Percentiles rank a stretch among this genome's conserved stretches.
Evolutionary conservation across 2,888 invertebrate genomes (phyloP).

Genomic region (Mamestra brassicae): DNA sequence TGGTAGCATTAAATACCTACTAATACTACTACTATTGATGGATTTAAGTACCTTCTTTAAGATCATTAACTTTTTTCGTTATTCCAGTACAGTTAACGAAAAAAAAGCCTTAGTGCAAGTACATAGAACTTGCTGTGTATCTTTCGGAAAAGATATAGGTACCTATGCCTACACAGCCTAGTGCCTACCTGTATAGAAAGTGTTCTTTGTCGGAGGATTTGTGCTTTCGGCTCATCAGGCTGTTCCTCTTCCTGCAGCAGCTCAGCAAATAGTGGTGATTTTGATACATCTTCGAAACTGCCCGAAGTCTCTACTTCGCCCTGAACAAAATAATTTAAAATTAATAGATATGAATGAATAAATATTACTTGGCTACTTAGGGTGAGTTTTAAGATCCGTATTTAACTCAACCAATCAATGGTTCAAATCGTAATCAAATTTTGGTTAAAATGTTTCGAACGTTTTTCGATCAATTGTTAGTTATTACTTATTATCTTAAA

Average conservation of each 20-base stretch:
- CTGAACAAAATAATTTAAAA: constrained; percentile 74
- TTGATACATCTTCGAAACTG: constrained; percentile 90
- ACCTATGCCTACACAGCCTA: not conserved
- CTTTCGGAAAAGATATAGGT: not conserved
- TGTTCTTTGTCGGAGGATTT: constrained; percentile 77
- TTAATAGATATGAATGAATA: not conserved
- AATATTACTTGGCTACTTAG: not conserved
- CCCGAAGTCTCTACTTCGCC: constrained; percentile 92
- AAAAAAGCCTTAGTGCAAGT: not conserved
- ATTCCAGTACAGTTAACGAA: not conserved
- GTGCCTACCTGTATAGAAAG: constrained; percentile 82
- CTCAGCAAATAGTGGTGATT: constrained; percentile 86
- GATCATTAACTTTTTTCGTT: too few relatives aligned
- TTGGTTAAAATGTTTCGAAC: too few relatives aligned
- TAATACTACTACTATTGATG: too few relatives aligned
- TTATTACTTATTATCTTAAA: too few relatives aligned
- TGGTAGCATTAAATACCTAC: too few relatives aligned
- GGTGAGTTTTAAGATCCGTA: too few relatives aligned
- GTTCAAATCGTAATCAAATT: too few relatives aligned
- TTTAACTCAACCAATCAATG: too few relatives aligned
- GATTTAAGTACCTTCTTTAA: too few relatives aligned
- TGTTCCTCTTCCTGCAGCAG: constrained; percentile 86
- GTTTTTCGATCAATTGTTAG: too few relatives aligned
- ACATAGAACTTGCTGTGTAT: not conserved
- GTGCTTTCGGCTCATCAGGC: constrained; percentile 68